These are phyloP conservation scores for Eptatretus burgeri DNA, from an alignment of 2,113 vertebrate species.

Conservation along the genomic window DNA sequence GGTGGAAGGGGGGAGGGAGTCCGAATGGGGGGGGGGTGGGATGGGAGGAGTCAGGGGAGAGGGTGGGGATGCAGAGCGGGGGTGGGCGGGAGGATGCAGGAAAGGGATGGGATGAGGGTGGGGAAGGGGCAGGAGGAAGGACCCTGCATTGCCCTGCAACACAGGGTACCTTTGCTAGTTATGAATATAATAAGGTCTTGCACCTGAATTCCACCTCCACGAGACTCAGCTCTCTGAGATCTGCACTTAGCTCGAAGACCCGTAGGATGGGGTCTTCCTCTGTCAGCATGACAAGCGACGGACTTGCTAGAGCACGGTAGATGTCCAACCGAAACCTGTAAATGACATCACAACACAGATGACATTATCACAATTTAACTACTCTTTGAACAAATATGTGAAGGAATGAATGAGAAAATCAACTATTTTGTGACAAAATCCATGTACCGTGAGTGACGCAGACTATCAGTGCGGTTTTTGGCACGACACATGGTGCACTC, in stretches of 20 bases:
- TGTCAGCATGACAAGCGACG: constrained; percentile 86
- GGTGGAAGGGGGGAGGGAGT: no score
- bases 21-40: no score
- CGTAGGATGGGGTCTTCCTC: constrained; percentile 86
- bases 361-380: background rate
- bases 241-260: constrained; percentile 83
- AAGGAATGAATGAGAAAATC: background rate
- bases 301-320: constrained; percentile 81
- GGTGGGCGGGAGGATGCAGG: no score
- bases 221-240: constrained; percentile 77
- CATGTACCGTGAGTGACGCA: constrained; percentile 60
- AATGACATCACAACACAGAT: constrained; percentile 7
- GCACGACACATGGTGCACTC: constrained; percentile 84
- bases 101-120: no score
- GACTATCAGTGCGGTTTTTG: constrained; percentile 96
- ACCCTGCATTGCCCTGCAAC: no score
- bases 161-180: no score
- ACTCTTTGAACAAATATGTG: background rate
- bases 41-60: no score
- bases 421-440: background rate
- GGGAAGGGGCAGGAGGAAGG: no score
- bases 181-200: no score
- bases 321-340: constrained; percentile 86
- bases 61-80: no score
- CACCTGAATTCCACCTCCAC: constrained; percentile 97